Base-by-base conservation (phyloP, 2,888 invertebrate genomes). In the Vanessa cardui region DNA sequence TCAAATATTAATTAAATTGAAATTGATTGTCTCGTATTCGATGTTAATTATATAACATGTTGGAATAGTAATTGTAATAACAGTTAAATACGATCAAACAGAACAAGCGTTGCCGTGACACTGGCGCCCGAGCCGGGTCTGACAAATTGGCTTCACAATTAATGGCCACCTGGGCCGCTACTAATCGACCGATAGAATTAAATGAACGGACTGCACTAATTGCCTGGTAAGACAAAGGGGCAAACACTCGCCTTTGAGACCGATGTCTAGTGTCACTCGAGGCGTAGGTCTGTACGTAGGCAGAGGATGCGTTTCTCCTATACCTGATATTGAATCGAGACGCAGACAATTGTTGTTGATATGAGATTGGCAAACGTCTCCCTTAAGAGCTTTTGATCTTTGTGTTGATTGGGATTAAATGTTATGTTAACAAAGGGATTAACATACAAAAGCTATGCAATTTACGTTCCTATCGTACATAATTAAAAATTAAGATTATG, bases 101-200 rank as follows among this genome's bases (percentile, higher is more conserved):
- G 26, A 61, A 54, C 62, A 45, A 56, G 54, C 46, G 64, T 62
- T 39, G 39, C 58, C 33, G 44, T 62, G 46, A 45, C 61, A 64
- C 60, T 64, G 83, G 82, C 84, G 84, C 81, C 86, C 84, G 79
- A 82, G 82, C 74, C 78, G 83, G 83, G 81, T 79, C 77, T 72
- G 72, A 80, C 86, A 89, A 90, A 90, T 90, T 90, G 89, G 83
- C 83, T 80, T 80, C 82, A 87, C 90, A 91, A 90, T 92, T 91
- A 91, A 87, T 89, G 87, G 86, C 79, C 84, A 87, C 86, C 88
- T 88, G 86, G 84, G 82, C 85, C 81, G 81, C 85, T 86, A 85
- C 88, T 92, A 92, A 92, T 92, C 92, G 92, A 91, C 87, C 91
- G 90, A 90, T 91, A 90, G 89, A 90, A 92, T 92, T 92, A 92